Evolutionary conservation across 2,797 vertebrate species (phyloP).

Genomic region (Typhlichthys eigenmanni): DNA sequence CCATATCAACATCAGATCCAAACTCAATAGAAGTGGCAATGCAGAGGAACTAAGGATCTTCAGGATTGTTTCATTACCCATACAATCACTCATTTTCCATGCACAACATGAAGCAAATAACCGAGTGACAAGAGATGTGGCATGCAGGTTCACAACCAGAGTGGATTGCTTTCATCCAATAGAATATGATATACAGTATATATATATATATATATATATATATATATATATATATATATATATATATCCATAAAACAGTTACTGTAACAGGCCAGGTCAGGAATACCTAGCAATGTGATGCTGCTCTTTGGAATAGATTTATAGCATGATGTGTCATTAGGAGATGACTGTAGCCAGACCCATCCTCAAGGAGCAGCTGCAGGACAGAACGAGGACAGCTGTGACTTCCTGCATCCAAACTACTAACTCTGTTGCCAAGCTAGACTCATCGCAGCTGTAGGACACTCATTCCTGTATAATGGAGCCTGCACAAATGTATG

Average conservation of each 20-base stretch:
- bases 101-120: conserved; percentile 49
- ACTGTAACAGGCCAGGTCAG: conserved; percentile 22
- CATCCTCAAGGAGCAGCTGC: conserved; percentile 41
- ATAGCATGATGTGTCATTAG: conserved; percentile 27
- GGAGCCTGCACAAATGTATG: conserved; percentile 24
- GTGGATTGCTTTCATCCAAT: conserved; percentile 46
- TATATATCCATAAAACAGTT: conserved; percentile 24
- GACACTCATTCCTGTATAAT: conserved; percentile 36
- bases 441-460: conserved; percentile 58
- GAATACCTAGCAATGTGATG: conserved; percentile 19
- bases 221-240: conserved; percentile 29
- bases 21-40: conserved; percentile 26
- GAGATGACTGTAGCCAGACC: conserved; percentile 41
- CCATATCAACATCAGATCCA: conserved; percentile 37
- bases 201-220: conserved; percentile 28
- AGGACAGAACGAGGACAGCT: conserved; percentile 60
- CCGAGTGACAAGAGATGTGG: conserved; percentile 50
- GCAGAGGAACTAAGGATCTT: conserved; percentile 28
- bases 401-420: conserved; percentile 62
- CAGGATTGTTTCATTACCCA: conserved; percentile 41
- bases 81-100: conserved; percentile 37
- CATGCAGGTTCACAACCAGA: conserved; percentile 29
- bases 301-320: conserved; percentile 35
- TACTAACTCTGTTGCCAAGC: conserved; percentile 51
- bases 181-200: conserved; percentile 19